Percentiles rank a stretch among this genome's conserved stretches.
These are phyloP conservation scores for Callocephalon fimbriatum DNA, from an alignment of 2,113 vertebrate species.

Conservation along the genomic window DNA sequence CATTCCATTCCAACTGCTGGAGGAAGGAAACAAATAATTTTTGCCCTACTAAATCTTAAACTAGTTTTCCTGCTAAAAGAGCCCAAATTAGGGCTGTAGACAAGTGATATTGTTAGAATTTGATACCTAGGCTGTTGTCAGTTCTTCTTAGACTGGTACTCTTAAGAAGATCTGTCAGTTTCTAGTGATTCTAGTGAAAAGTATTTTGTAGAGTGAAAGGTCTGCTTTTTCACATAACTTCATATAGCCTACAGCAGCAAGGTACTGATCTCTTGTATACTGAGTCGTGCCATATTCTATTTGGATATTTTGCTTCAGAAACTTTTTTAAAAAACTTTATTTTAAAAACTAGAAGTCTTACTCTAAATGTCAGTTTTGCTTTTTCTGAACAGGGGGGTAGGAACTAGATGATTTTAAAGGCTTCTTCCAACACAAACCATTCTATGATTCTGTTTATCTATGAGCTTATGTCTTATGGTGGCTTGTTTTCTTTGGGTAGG, in stretches of 20 bases:
- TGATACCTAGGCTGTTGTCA: background rate
- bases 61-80: background rate
- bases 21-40: background rate
- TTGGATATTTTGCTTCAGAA: background rate
- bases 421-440: background rate
- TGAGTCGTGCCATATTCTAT: fast-evolving
- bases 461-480: background rate
- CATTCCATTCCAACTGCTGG: background rate
- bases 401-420: background rate
- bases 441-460: background rate
- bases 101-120: background rate
- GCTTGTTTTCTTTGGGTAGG: background rate
- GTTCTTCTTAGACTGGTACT: background rate
- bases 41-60: background rate
- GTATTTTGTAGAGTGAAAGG: background rate
- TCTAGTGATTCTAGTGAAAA: background rate
- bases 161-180: background rate
- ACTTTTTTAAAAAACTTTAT: background rate
- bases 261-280: background rate
- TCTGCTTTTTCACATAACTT: background rate
- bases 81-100: background rate
- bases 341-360: background rate
- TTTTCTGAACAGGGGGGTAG: background rate
- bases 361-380: background rate
- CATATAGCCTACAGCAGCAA: background rate